Percentiles rank a stretch among this genome's conserved stretches.
phyloP scores from a whole-genome alignment of 2,113 vertebrate genomes.

The Ptychochromis oligacanthus region DNA sequence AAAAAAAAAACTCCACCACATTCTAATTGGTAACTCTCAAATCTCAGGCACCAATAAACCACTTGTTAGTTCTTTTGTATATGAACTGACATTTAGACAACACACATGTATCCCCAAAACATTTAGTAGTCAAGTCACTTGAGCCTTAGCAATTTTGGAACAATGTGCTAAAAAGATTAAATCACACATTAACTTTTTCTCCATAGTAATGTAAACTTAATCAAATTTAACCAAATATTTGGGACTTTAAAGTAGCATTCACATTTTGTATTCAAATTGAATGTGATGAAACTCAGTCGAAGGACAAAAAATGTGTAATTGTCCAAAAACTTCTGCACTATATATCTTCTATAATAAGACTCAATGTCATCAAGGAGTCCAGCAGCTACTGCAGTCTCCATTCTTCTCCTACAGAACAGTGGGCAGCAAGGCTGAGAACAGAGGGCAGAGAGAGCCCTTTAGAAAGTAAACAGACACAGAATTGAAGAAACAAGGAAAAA shows the following conservation, averaged over 20 bases:
- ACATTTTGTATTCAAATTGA: not conserved
- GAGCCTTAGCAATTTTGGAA: not conserved
- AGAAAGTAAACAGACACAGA: constrained; percentile 94
- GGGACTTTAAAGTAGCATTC: not conserved
- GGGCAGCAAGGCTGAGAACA: constrained; percentile 78
- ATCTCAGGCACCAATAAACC: not conserved
- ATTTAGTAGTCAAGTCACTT: not conserved
- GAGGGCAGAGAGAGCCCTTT: constrained; percentile 87
- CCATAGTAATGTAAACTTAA: not conserved
- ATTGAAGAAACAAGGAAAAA: constrained; percentile 99
- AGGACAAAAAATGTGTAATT: not conserved
- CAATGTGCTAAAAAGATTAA: not conserved
- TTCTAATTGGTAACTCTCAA: not conserved
- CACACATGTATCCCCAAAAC: not conserved
- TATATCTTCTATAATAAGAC: not conserved
- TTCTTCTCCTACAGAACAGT: constrained; percentile 83
- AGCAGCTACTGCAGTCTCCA: constrained; percentile 67
- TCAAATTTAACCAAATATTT: not conserved
- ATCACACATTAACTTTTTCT: not conserved
- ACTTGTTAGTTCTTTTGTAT: not conserved
- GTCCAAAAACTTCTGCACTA: not conserved
- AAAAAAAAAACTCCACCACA: too few relatives aligned
- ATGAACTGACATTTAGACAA: not conserved
- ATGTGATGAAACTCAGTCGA: not conserved
- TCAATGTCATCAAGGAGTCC: constrained; percentile 47